Evolutionary conservation across 2,888 invertebrate genomes (phyloP), one percentile per base, ranked within the genome.

Genomic region (Syrista parreyssii): DNA sequence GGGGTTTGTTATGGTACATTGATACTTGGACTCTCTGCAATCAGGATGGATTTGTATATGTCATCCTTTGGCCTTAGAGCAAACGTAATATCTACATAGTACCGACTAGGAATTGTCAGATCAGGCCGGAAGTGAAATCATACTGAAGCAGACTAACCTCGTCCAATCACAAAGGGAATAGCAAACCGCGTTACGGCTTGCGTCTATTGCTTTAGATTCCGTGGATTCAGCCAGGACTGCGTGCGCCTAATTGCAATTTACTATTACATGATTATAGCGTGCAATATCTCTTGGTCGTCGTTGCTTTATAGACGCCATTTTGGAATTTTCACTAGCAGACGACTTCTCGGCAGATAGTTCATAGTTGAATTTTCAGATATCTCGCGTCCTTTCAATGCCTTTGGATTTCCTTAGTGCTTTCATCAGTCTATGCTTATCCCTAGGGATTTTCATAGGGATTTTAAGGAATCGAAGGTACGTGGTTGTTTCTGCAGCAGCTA

Each of bases 131-230:
- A 55, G 55, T 55, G 55, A 55, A 55, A 23, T 55, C 55, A 55
- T 55, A 55, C 55, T 55, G 55, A 55, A 23, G 9, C 55, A 55
- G 55, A 55, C 55, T 55, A 82, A 81, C 72, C 76, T 84, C 79
- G 81, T 76, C 79, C 55, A 82, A 79, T 81, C 81, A 84, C 88
- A 87, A 87, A 87, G 86, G 85, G 88, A 87, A 87, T 88, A 82
- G 82, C 84, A 83, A 85, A 87, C 81, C 84, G 82, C 80, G 79
- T 85, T 83, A 82, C 78, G 68, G 32, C 40, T 23, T 36, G 74
- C 72, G 75, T 72, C 76, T 68, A 15, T 55, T 72, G 75, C 81
- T 80, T 68, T 75, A 68, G 75, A 79, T 83, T 55, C 55, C 80
- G 77, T 73, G 77, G 76, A 76, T 76, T 78, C 75, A 79, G 69